Evolutionary conservation across 1,140 invertebrate genomes (phyloP), one percentile per base, ranked within the genome.

Genomic region (Paracyclopina nana): DNA sequence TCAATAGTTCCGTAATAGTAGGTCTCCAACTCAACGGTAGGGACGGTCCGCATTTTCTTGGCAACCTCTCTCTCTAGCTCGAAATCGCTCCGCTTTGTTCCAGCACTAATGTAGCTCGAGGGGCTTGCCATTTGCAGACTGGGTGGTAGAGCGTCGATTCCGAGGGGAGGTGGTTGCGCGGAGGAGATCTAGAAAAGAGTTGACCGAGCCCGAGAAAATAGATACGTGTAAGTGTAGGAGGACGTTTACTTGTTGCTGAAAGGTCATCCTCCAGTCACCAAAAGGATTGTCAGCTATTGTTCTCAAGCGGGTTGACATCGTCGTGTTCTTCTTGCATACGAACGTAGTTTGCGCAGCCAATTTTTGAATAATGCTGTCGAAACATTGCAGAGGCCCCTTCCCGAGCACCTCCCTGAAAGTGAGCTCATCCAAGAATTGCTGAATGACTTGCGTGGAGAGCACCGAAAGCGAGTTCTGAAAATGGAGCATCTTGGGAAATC

Each of bases 401-500:
- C 16, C 46, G 4, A 48, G 24, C 48, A 38, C 30, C 25, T 50
- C 48, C n/a, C 48, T 31, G 30, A 80, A 84, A 9, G 80, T 78
- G 4, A 90, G 65, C 61, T 90, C 84, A 60, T 88, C 82, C 31
- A 90, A 64, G 61, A 87, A 86, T 60, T 87, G 80, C 60, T 87
- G 82, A 58, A 86, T 84, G 62, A 84, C 80, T 62, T 80, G 77
- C 43, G 80, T 68, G 4, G 79, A 84, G 0, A 88, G 65, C 46
- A 85, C 63, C 16, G 80, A 82, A 6, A 88, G 61, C 0, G 82
- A 84, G 61, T 83, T 86, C 68, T 86, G 78, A 18, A 62, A 61
- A 9, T 26, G 53, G 45, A 51, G 46, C 16, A 48, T 14, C 6
- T 55, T 20, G 27, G 16, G 16, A 24, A 22, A 34, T 18, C 42